Evolutionary conservation across 2,797 vertebrate species (phyloP).

Genomic region (Stomatorhinus walkeri): DNA sequence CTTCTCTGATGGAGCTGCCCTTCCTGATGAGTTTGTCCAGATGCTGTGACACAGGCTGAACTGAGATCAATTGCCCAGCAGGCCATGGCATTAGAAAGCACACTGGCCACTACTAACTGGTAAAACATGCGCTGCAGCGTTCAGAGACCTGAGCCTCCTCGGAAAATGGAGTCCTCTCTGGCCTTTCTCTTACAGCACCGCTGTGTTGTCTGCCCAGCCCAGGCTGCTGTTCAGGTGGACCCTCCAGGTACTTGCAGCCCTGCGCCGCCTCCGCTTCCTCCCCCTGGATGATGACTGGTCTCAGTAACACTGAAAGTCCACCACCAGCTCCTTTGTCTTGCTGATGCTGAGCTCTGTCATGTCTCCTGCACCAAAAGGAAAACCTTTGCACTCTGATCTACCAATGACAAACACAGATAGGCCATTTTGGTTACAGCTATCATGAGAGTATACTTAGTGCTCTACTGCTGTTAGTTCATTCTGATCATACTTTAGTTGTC

Average conservation of each 20-base stretch:
- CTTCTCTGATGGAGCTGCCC: background rate
- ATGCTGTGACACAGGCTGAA: background rate
- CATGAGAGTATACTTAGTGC: background rate
- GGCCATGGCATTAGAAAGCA: background rate
- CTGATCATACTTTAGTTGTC: background rate
- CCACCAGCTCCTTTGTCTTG: background rate
- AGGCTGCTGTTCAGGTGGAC: background rate
- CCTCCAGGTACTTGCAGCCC: background rate
- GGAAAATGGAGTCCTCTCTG: background rate
- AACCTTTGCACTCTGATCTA: background rate
- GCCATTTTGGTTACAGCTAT: background rate
- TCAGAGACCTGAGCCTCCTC: background rate
- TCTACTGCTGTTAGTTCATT: background rate
- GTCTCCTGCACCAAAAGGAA: background rate
- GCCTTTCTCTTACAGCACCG: background rate
- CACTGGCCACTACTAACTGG: background rate
- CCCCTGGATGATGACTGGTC: background rate
- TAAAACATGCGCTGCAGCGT: background rate
- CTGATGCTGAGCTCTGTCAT: background rate
- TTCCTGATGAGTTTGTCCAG: background rate
- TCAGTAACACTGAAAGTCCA: background rate
- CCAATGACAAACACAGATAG: background rate
- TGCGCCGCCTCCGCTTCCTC: background rate
- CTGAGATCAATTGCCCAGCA: background rate
- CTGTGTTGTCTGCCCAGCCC: background rate